Evolutionary conservation across 2,888 invertebrate genomes (phyloP).

Genomic region (Rhogogaster chlorosoma): DNA sequence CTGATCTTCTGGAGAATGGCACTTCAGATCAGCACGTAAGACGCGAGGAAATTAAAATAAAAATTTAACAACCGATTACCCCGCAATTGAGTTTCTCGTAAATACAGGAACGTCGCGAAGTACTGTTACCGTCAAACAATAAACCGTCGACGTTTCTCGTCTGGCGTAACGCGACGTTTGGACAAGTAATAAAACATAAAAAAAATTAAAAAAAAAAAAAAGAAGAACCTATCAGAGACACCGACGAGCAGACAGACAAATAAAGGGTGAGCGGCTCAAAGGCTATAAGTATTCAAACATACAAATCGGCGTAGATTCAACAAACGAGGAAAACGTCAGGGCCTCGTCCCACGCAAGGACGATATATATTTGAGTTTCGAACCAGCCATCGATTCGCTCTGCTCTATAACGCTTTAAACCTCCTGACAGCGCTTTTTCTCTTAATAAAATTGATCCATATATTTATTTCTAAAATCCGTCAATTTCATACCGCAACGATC

Average conservation of each 20-base stretch:
- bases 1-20: neutral
- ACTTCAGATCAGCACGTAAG: neutral
- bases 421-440: slow-evolving; percentile 1
- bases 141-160: neutral
- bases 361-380: slow-evolving; percentile 19
- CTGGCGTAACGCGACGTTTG: neutral
- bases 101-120: neutral
- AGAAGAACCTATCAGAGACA: neutral
- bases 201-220: neutral
- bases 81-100: neutral
- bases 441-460: neutral
- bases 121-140: neutral
- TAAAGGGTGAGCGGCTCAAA: slow-evolving; percentile 33
- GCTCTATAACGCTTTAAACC: neutral
- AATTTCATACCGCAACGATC: neutral
- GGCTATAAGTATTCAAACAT: slow-evolving; percentile 31
- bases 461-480: slow-evolving; percentile 1
- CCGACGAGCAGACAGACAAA: slow-evolving; percentile 16
- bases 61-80: neutral
- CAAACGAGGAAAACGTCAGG: slow-evolving; percentile 37
- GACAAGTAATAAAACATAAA: neutral
- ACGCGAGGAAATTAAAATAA: neutral
- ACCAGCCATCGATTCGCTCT: neutral
- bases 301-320: slow-evolving; percentile 25
- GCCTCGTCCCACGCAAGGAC: neutral